Evolutionary conservation across 1,140 invertebrate genomes (phyloP).

Genomic region (Pachypsylla venusta): DNA sequence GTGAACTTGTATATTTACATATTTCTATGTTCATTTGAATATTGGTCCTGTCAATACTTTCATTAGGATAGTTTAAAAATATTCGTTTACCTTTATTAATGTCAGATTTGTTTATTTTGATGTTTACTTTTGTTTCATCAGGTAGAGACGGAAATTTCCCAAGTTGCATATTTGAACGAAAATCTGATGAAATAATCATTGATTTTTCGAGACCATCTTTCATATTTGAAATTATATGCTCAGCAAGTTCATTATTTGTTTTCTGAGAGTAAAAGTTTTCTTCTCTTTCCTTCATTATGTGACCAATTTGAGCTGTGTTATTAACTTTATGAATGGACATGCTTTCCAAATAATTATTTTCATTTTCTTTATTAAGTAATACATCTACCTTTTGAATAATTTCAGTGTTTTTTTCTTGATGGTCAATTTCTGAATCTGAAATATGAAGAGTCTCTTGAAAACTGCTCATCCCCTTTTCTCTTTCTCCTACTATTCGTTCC

Average conservation of each 20-base stretch:
- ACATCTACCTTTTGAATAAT: no score
- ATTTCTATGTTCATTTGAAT: slow-evolving; percentile 5
- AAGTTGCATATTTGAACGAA: no score
- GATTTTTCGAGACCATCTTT: background rate
- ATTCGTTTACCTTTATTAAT: background rate
- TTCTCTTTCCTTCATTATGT: no score
- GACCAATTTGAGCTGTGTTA: no score
- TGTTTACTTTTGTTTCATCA: background rate
- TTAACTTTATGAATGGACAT: no score
- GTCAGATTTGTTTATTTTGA: background rate
- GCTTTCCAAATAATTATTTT: no score
- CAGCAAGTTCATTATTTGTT: background rate
- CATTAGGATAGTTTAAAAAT: background rate
- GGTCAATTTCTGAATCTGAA: no score
- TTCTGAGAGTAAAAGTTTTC: no score
- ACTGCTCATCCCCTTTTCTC: background rate
- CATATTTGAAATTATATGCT: background rate
- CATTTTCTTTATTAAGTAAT: no score
- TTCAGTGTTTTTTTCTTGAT: no score
- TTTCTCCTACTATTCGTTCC: background rate
- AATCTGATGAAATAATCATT: background rate
- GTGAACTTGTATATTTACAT: background rate
- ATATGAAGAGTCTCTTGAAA: no score
- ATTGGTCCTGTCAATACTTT: background rate
- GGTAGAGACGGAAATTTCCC: no score